A percentile compares a stretch with the other conserved stretches of the same genome.
Evolutionary conservation across 2,888 invertebrate species (phyloP).

Genomic region (Trichogramma dendrolimi): DNA sequence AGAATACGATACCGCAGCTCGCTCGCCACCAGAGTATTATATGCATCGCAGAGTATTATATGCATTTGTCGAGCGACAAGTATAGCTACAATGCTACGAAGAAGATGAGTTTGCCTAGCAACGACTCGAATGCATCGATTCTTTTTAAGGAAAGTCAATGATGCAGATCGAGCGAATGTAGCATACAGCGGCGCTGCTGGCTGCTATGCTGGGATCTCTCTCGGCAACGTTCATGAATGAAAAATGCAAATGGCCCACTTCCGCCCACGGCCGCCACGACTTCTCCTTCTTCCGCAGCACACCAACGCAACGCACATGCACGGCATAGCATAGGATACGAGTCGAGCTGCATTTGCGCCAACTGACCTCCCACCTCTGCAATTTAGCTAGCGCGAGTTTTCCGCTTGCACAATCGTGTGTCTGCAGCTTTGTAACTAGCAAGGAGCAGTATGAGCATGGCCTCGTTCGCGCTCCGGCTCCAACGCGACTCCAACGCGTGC

Average conservation of each 20-base stretch:
- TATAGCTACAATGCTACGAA: too few relatives aligned
- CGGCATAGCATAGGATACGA: not conserved
- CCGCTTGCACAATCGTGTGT: conserved; percentile 26
- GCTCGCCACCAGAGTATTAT: too few relatives aligned
- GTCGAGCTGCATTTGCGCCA: not conserved
- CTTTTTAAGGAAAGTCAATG: too few relatives aligned
- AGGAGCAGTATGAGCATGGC: conserved; percentile 3
- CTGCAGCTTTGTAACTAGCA: not conserved
- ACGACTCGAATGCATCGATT: too few relatives aligned
- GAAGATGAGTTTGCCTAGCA: too few relatives aligned
- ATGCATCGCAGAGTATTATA: too few relatives aligned
- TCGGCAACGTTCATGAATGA: conserved; percentile 27
- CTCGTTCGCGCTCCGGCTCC: conserved; percentile 23
- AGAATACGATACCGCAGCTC: too few relatives aligned
- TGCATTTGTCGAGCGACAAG: too few relatives aligned
- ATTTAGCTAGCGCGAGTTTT: conserved; percentile 14
- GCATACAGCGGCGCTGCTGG: too few relatives aligned
- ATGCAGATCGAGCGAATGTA: too few relatives aligned
- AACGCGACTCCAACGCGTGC: not conserved
- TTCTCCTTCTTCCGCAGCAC: not conserved
- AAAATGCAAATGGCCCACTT: conserved; percentile 30
- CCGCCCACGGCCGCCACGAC: conserved; percentile 18
- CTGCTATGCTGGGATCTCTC: not conserved
- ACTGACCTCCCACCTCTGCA: not conserved
- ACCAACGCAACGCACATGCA: not conserved